phyloP scores from a whole-genome alignment of 1,140 invertebrate species.

The Gryon sp. region DNA sequence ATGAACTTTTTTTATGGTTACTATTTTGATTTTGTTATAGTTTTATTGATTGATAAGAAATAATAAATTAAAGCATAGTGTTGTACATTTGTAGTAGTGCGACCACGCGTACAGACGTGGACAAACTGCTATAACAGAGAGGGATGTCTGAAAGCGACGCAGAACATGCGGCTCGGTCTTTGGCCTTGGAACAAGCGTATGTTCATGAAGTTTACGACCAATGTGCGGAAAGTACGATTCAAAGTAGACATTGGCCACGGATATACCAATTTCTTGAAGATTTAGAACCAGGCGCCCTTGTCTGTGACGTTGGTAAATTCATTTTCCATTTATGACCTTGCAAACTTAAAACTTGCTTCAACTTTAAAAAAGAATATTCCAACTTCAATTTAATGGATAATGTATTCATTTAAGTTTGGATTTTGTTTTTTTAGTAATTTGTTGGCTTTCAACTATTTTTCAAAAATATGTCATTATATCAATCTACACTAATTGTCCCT shows the following conservation, averaged over 20 bases:
- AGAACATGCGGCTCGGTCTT: conserved; percentile 85
- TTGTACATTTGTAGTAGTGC: conserved; percentile 66
- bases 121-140: conserved; percentile 67
- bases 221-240: conserved; percentile 84
- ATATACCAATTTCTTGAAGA: conserved; percentile 92
- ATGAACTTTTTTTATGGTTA: neutral
- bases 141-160: conserved; percentile 79
- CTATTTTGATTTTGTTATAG: neutral
- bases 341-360: neutral
- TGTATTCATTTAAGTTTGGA: no score
- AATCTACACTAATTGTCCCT: no score
- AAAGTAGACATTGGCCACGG: conserved; percentile 88
- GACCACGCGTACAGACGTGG: conserved; percentile 71
- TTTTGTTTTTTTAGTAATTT: no score
- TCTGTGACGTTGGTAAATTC: conserved; percentile 92
- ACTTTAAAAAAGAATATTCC: no score
- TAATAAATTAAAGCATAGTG: conserved; percentile 12
- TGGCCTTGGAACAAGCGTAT: conserved; percentile 95
- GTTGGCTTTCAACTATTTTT: no score
- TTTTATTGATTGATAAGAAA: neutral
- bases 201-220: conserved; percentile 97
- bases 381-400: no score
- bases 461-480: no score
- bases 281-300: conserved; percentile 92
- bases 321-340: neutral